Conservation (phyloP, 2,113 vertebrate species). For the Phainopepla nitens region DNA sequence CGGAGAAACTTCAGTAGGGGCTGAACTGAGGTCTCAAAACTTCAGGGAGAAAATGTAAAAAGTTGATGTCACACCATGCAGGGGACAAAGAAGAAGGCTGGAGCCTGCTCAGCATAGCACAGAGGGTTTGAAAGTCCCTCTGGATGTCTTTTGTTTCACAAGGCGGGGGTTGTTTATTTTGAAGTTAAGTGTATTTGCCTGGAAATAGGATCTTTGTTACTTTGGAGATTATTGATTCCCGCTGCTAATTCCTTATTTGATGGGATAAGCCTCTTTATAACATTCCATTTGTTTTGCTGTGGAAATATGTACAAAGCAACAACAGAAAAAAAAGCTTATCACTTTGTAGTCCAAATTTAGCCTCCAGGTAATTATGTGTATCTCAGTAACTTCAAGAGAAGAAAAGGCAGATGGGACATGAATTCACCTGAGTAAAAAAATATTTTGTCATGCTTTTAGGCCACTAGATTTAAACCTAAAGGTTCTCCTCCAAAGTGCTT, state of each 20-base stretch:
- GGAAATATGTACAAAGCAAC: conserved; percentile 3
- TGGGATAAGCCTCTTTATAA: conserved; percentile 33
- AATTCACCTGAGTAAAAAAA: background rate
- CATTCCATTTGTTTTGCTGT: conserved; percentile 32
- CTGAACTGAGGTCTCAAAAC: background rate
- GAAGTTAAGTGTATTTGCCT: conserved; percentile 18
- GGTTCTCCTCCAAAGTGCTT: too few relatives aligned
- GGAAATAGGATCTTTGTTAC: conserved; percentile 39
- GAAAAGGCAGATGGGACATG: background rate
- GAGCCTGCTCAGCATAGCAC: background rate
- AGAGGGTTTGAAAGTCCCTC: background rate
- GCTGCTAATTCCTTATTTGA: conserved; percentile 36
- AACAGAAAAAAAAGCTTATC: background rate
- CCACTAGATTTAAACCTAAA: background rate
- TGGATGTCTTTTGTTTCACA: background rate
- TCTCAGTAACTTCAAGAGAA: background rate
- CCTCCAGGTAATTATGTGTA: background rate
- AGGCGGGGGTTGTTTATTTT: background rate
- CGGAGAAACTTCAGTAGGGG: background rate
- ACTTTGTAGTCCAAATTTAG: conserved; percentile 21
- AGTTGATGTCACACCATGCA: background rate
- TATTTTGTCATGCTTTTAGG: background rate
- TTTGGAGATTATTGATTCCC: conserved; percentile 44
- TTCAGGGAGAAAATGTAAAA: background rate
- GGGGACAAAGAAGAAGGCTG: background rate